phyloP scores from a whole-genome alignment of 2,888 invertebrate genomes.

The Mimumesa dahlbomi region DNA sequence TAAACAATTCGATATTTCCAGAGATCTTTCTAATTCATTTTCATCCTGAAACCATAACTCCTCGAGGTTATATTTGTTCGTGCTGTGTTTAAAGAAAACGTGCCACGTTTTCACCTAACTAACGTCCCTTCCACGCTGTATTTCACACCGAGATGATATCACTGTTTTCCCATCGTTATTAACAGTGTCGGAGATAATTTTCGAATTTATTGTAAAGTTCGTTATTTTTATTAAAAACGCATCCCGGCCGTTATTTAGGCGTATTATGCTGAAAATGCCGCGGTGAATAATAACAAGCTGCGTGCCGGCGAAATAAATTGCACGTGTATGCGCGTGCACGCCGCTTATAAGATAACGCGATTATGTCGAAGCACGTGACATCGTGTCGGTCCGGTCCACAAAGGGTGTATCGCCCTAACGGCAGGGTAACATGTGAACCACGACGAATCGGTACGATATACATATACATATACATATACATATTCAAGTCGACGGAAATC shows the following conservation, averaged over 20 bases:
- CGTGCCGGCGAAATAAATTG: conserved; percentile 28
- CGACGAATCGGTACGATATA: too few species aligned
- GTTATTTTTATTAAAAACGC: conserved; percentile 31
- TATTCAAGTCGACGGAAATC: too few species aligned
- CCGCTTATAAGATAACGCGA: conserved; percentile 31
- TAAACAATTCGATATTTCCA: too few species aligned
- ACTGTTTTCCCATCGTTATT: too few species aligned
- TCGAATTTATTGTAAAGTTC: neutral
- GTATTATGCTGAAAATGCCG: conserved; percentile 19
- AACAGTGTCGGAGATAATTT: neutral
- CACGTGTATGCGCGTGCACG: conserved; percentile 18
- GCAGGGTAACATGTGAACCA: conserved; percentile 4
- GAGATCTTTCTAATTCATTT: too few species aligned
- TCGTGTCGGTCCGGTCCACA: neutral
- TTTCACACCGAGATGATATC: too few species aligned
- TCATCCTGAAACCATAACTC: too few species aligned
- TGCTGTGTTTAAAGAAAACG: too few species aligned
- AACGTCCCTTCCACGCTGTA: too few species aligned
- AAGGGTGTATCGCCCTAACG: conserved; percentile 10
- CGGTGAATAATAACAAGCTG: conserved; percentile 10
- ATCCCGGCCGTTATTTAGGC: conserved; percentile 13
- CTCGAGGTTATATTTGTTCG: too few species aligned
- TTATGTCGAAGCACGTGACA: conserved; percentile 28
- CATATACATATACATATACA: too few species aligned
- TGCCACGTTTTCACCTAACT: too few species aligned